Percentiles rank a stretch among this genome's conserved stretches.
phyloP scores from a whole-genome alignment of 2,797 vertebrate genomes.

The Calcarius lapponicus region DNA sequence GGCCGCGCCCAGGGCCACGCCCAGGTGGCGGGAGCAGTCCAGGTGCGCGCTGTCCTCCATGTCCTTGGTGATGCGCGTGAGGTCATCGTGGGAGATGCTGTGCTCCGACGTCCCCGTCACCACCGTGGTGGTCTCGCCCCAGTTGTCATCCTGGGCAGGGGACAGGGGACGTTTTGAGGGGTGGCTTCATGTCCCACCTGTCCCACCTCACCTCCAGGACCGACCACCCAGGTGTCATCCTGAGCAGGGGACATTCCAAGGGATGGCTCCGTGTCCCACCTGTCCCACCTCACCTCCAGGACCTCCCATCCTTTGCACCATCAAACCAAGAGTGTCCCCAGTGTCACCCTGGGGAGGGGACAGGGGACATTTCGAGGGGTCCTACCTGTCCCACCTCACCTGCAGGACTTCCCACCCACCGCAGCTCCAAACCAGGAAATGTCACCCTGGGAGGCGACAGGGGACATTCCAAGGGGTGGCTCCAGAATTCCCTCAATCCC shows the following conservation, averaged over 20 bases:
- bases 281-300: no score
- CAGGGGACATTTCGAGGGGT: fast-evolving
- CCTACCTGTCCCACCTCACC: background rate
- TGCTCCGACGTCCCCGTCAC: constrained; percentile 92
- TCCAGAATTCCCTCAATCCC: background rate
- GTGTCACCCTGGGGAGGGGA: constrained; percentile 42
- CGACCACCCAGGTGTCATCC: constrained; percentile 89
- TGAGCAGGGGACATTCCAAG: background rate
- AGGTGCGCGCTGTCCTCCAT: constrained; percentile 90
- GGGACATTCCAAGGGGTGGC: fast-evolving
- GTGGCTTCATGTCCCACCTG: background rate
- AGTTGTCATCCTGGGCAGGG: constrained; percentile 87
- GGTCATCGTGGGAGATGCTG: constrained; percentile 93
- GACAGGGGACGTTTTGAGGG: fast-evolving
- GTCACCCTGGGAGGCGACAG: no score
- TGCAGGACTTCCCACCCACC: no score
- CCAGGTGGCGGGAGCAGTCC: constrained; percentile 89
- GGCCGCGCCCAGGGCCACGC: constrained; percentile 80
- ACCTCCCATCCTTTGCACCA: no score
- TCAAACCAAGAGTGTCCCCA: no score
- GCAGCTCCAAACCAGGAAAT: no score
- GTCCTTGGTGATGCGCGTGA: constrained; percentile 93
- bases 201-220: no score
- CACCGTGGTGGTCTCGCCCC: constrained; percentile 93
- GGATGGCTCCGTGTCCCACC: background rate